A percentile compares a stretch with the other conserved stretches of the same genome.
Conservation (phyloP, 2,888 invertebrate species). For the Mimas tiliae region DNA sequence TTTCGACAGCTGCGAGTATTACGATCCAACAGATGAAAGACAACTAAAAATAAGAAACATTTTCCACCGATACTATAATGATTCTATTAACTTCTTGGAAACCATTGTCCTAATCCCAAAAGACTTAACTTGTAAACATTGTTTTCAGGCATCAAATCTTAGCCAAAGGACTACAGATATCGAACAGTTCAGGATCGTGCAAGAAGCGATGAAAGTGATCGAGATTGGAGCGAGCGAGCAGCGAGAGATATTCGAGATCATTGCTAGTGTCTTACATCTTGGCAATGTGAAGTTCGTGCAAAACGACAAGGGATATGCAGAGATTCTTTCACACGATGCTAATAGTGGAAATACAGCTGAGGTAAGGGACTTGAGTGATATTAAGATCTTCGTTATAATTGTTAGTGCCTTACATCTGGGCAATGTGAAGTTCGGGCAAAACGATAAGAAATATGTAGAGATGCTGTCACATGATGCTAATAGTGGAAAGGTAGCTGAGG, state of each 20-base stretch:
- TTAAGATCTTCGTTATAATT: constrained; percentile 37
- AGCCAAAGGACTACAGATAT: constrained; percentile 83
- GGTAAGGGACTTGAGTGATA: constrained; percentile 73
- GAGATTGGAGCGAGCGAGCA: constrained; percentile 90
- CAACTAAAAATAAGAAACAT: too few species aligned
- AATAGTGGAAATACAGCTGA: constrained; percentile 85
- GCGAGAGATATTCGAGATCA: constrained; percentile 90
- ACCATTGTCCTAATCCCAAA: not conserved
- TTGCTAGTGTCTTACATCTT: constrained; percentile 93
- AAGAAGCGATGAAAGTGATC: constrained; percentile 90
- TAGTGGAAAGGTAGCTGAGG: constrained; percentile 86
- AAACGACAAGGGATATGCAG: constrained; percentile 88
- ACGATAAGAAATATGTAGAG: constrained; percentile 88
- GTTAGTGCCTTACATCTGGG: constrained; percentile 52
- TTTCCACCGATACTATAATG: not conserved
- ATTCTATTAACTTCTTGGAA: not conserved
- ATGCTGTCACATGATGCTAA: constrained; percentile 87
- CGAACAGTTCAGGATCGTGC: constrained; percentile 88
- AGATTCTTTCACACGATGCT: constrained; percentile 87
- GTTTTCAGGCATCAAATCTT: constrained; percentile 53
- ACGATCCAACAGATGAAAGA: too few species aligned
- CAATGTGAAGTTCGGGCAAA: constrained; percentile 91
- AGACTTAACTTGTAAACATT: not conserved
- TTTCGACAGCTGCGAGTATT: too few species aligned
- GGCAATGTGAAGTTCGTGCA: constrained; percentile 93